phyloP scores from a whole-genome alignment of 2,888 invertebrate genomes.

The Cosmopolites sordidus region DNA sequence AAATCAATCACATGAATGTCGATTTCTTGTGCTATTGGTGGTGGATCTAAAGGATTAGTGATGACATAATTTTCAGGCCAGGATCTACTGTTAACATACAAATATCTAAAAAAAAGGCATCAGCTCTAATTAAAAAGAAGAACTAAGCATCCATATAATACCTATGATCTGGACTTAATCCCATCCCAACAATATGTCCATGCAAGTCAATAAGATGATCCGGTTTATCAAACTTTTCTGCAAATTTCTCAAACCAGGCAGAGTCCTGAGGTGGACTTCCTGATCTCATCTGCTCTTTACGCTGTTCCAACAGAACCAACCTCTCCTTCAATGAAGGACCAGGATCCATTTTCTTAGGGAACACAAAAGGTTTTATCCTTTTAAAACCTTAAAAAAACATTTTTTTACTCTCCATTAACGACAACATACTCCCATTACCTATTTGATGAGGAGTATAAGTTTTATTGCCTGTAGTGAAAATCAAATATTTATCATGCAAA shows the following conservation, averaged over 20 bases:
- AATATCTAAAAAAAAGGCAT: slow-evolving; percentile 56
- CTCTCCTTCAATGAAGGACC: slow-evolving; percentile 66
- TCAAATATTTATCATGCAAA: slow-evolving; percentile 61
- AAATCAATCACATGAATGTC: slow-evolving; percentile 84
- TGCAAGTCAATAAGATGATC: slow-evolving; percentile 79
- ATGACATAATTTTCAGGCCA: slow-evolving; percentile 76
- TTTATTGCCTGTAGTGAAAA: slow-evolving; percentile 77
- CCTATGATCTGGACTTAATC: slow-evolving; percentile 77
- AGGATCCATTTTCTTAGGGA: slow-evolving; percentile 63
- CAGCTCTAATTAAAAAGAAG: no score
- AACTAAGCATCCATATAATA: slow-evolving; percentile 37
- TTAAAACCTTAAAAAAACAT: slow-evolving; percentile 53
- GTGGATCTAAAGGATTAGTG: slow-evolving; percentile 71
- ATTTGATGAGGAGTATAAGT: slow-evolving; percentile 85
- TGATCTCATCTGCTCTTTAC: slow-evolving; percentile 50
- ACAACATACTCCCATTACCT: slow-evolving; percentile 30
- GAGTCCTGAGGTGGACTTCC: slow-evolving; percentile 52
- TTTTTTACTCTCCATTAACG: background rate
- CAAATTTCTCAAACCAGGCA: slow-evolving; percentile 65
- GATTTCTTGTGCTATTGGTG: slow-evolving; percentile 81
- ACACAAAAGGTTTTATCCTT: slow-evolving; percentile 64
- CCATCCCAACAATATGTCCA: slow-evolving; percentile 85
- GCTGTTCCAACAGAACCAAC: slow-evolving; percentile 55
- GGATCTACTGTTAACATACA: slow-evolving; percentile 78
- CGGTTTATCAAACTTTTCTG: slow-evolving; percentile 66